Evolutionary conservation across 1,140 invertebrate species (phyloP), one percentile per base, ranked within the genome.

Genomic region (Probaryconus sp.): DNA sequence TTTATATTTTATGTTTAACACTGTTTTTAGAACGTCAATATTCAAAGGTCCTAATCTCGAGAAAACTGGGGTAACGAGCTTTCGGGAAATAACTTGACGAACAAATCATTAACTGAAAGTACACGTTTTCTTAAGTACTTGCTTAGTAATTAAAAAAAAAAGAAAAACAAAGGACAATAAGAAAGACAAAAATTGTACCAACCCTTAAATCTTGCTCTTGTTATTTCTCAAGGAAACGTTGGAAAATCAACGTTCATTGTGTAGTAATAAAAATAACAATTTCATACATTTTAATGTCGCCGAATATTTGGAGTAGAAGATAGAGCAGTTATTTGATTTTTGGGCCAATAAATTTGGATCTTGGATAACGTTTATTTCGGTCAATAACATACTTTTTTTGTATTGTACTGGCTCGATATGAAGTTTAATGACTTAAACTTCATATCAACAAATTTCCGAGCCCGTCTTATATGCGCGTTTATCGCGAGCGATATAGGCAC

Each of bases 391-490:
- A 7, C 7, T 24, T 24, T 4, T 24, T 24, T 7, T 3, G 3
- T 24, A 24, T 24, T 24, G 35, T 31, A 26, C 13, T 43, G 50
- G 21, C 9, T 11, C 28, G 28, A n/a, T 16, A 5, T 5, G 7
- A 14, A 55, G 61, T 65, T 42, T 45, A 67, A 67, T 30, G 63
- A 42, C 53, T 51, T 26, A 51, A 50, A 43, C 24, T 26, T 24
- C 16, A 5, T 31, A 31, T 45, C 58, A 53, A 53, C 64, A 58
- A 42, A 58, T 11, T 31, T 68, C 45, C 64, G 43, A 67, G 38
- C 14, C 28, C 31, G 16, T 47, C 11, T 26, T 21, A 21, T 10
- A n/a, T 9, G 21, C 45, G 61, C 30, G 48, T 45, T 14, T 35
- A 9, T 33, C 28, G 38, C 60, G 37, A 10, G 56, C 20, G 7